Base-by-base conservation (phyloP, 2,888 invertebrate genomes). In the Pterobdella sp. region DNA sequence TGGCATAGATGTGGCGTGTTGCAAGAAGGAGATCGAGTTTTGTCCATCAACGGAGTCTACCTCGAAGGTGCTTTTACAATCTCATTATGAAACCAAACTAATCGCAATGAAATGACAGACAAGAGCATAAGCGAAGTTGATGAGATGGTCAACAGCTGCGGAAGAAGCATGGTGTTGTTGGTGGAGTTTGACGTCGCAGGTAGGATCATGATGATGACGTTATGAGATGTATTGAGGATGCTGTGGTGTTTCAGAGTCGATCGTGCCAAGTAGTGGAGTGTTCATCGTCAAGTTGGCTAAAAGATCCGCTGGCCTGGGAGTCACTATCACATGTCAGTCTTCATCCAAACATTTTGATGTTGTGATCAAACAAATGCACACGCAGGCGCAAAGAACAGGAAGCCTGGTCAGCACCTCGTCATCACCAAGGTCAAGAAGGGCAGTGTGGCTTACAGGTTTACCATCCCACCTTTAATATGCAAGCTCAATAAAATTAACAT, bases 341-440 rank as follows among this genome's bases (percentile, higher is more conserved):
- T 29, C 14, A 7, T 32, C 10, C 31, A 49, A 14, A 49, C 14
- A 64, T n/a, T 29, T 64, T 64, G 18, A 29, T 29, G 29, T n/a
- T n/a, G n/a, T n/a, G n/a, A n/a, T n/a, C n/a, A n/a, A n/a, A n/a
- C n/a, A n/a, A n/a, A n/a, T n/a, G n/a, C n/a, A n/a, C n/a, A n/a
- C n/a, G 29, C 69, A 81, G 81, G 80, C 66, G 78, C 80, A 26
- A 77, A 75, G 56, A 78, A 79, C 56, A 76, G 80, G 34, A 79
- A 79, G 72, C 64, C 77, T 1, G 82, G 82, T 77, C 90, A 91
- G 76, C 90, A 92, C 0, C 88, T 93, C 83, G 87, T 91, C 67
- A 93, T 95, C 80, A 90, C 92, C 0, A 92, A 93, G 80, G 91
- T 96, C 22, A 89, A 91, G 73, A 88, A 90, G 65, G 95, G 94